Evolutionary conservation across 2,797 vertebrate species (phyloP).

Genomic region (Chromobotia macracanthus): DNA sequence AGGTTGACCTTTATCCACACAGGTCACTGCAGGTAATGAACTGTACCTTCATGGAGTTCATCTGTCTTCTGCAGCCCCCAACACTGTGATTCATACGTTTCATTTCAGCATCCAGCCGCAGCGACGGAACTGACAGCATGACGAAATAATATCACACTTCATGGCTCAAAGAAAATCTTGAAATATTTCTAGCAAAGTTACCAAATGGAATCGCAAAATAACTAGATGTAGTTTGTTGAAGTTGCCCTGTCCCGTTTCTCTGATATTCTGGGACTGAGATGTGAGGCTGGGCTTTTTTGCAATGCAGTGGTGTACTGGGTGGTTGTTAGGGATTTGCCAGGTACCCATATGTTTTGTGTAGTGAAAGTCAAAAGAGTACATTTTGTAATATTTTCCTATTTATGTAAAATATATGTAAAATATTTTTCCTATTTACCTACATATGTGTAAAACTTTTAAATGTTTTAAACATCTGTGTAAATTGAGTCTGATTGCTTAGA

Average conservation of each 20-base stretch:
- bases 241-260: neutral
- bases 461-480: no score
- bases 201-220: no score
- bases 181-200: neutral
- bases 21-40: constrained; percentile 32
- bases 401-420: no score
- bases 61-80: neutral
- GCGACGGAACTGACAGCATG: constrained; percentile 2
- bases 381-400: no score
- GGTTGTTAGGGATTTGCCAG: neutral
- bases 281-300: neutral
- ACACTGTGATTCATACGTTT: constrained; percentile 6
- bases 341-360: no score
- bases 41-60: constrained; percentile 14
- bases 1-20: neutral
- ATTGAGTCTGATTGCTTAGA: no score
- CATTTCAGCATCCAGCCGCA: constrained; percentile 5
- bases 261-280: neutral
- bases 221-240: no score
- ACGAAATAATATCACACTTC: constrained; percentile 26
- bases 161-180: constrained; percentile 10
- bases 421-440: no score
- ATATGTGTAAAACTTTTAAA: no score
- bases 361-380: no score
- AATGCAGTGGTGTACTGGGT: neutral